Evolutionary conservation across 2,888 invertebrate genomes (phyloP).

Genomic region (Phyllotreta cruciferae): DNA sequence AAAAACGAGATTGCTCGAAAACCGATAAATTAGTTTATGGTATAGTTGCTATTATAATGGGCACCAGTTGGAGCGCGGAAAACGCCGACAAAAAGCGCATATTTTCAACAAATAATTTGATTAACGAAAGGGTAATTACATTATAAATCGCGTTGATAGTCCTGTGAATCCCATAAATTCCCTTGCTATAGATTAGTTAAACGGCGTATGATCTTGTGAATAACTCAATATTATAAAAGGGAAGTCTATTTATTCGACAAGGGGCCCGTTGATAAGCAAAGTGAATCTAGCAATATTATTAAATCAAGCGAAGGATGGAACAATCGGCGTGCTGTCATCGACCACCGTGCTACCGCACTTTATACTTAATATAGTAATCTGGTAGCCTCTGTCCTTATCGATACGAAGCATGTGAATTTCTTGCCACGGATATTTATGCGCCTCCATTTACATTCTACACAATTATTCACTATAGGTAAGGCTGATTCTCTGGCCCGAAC

Average conservation of each 20-base stretch:
- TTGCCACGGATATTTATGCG: constrained; percentile 51
- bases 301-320: constrained; percentile 33
- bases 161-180: no score
- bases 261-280: constrained; percentile 34
- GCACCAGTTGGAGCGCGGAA: no score
- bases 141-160: no score
- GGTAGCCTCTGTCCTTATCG: constrained; percentile 27
- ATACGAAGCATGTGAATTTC: constrained; percentile 47
- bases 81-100: no score
- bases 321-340: constrained; percentile 36
- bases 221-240: neutral
- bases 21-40: no score
- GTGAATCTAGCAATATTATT: constrained; percentile 36
- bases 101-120: no score
- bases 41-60: no score
- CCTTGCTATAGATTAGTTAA: no score
- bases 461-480: constrained; percentile 54
- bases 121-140: no score
- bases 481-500: constrained; percentile 12
- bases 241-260: constrained; percentile 1
- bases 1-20: no score
- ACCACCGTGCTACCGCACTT: constrained; percentile 37
- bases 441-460: constrained; percentile 57
- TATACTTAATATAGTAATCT: constrained; percentile 39
- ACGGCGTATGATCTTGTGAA: no score